Percentiles rank a stretch among this genome's conserved stretches.
Conservation (phyloP, 2,113 vertebrate species). For the Pterophyllum scalare region DNA sequence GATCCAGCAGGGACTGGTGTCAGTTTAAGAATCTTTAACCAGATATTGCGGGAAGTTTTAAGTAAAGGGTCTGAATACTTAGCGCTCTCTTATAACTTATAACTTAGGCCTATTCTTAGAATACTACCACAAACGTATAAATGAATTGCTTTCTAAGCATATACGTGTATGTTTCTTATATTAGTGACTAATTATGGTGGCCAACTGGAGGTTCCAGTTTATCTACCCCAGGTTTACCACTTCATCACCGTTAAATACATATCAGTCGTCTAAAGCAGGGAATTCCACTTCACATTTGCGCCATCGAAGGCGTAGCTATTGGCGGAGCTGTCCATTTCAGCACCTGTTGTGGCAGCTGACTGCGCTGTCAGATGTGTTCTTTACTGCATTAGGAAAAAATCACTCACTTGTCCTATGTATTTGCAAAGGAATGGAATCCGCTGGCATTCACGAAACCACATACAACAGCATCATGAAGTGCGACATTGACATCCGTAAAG, state of each 20-base stretch:
- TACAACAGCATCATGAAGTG: conserved; percentile 99
- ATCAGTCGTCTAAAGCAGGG: conserved; percentile 4
- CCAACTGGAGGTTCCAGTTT: conserved; percentile 11
- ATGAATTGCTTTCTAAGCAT: background rate
- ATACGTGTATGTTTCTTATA: background rate
- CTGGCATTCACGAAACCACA: conserved; percentile 94
- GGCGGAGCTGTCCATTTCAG: conserved; percentile 63
- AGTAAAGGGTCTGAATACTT: background rate
- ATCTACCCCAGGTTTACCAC: background rate
- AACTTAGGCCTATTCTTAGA: background rate
- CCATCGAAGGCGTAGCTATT: conserved; percentile 35
- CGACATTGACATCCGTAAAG: conserved; percentile 94
- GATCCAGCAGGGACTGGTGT: background rate
- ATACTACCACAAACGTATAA: background rate
- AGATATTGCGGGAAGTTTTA: no score
- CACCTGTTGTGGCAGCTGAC: conserved; percentile 64
- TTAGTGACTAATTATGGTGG: background rate
- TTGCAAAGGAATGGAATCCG: conserved; percentile 89
- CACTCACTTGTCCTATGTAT: conserved; percentile 3
- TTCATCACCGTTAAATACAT: conserved; percentile 5
- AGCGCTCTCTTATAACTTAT: background rate
- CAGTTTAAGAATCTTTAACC: background rate
- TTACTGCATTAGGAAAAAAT: background rate
- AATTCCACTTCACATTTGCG: conserved; percentile 23
- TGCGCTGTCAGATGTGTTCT: background rate